Base-by-base conservation (phyloP, 2,797 vertebrate species). In the Microctenopoma steveboyesi region DNA sequence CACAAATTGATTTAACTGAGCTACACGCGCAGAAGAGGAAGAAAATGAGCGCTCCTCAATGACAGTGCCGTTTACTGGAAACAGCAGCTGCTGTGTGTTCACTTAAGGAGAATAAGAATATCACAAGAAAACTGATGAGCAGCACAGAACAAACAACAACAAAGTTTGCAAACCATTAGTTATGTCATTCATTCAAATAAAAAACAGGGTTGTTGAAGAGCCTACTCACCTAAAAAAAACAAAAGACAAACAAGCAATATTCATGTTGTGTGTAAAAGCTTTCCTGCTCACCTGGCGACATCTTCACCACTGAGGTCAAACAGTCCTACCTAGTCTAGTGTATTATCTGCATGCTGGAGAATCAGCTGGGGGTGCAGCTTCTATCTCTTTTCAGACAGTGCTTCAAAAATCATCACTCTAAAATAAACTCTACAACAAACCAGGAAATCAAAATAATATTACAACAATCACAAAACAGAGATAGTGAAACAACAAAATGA, bases 371-470 rank as follows among this genome's bases (percentile, higher is more conserved):
- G 80, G 80, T 87, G 89, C 87, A 91, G 86, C 82, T 78, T 88
- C 81, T 79, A 88, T 86, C 78, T 84, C 72, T 82, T 25, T 47
- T 71, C 3, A 30, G 66, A 91, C 89, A 92, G 90, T 89, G 89
- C 86, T 89, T 90, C 64, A 82, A 75, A 76, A 85, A 75, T 72
- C 27, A 76, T 87, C 72, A 81, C 62, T 76, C 86, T 86, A 86
- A 81, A 82, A 78, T 40, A 77, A 86, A 81, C 62, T 76, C 86
- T 86, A 86, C 81, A 82, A 78, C 35, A 77, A 86, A 89, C 64
- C 59, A 86, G 43, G 60, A 81, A 65, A 69, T 64, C 81, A 79
- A 43, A 22, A 81, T 64, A 52, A 83, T 56, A 64, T 74, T 49
- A 55, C 77, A 76, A 86, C 76, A 78, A 73, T 77, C 73, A 88